A percentile compares a stretch with the other conserved stretches of the same genome.
Conservation (phyloP, 2,113 vertebrate genomes). For the Dromas ardeola region DNA sequence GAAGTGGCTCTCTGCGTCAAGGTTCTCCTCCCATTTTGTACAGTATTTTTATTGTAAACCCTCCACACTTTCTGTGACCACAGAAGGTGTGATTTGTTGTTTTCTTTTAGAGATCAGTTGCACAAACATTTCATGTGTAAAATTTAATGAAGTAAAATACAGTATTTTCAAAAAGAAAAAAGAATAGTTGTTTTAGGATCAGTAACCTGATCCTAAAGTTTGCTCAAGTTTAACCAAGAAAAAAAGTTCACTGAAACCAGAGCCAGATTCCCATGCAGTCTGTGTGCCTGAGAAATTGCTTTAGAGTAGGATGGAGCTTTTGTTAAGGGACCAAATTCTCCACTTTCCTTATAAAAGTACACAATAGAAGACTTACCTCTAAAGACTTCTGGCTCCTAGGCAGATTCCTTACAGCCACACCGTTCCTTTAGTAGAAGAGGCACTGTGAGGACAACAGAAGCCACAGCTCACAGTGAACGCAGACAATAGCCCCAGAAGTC, state of each 20-base stretch:
- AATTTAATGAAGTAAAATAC: neutral
- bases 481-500: neutral
- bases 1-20: neutral
- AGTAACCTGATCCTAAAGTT: neutral
- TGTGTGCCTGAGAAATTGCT: neutral
- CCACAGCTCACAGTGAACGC: neutral
- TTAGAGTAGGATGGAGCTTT: neutral
- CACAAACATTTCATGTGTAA: neutral
- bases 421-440: neutral
- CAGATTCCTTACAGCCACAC: neutral
- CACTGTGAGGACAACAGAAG: neutral
- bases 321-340: neutral
- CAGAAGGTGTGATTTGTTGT: neutral
- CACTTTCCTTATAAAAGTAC: neutral
- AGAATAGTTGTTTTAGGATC: neutral
- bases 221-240: neutral
- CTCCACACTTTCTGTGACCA: neutral
- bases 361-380: neutral
- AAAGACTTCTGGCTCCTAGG: neutral
- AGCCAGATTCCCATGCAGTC: neutral
- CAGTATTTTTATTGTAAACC: neutral
- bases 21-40: neutral
- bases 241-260: neutral
- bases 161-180: conserved; percentile 15
- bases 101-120: conserved; percentile 3